Conservation (phyloP, 1,140 invertebrate species). For the Bicyclus anynana region DNA sequence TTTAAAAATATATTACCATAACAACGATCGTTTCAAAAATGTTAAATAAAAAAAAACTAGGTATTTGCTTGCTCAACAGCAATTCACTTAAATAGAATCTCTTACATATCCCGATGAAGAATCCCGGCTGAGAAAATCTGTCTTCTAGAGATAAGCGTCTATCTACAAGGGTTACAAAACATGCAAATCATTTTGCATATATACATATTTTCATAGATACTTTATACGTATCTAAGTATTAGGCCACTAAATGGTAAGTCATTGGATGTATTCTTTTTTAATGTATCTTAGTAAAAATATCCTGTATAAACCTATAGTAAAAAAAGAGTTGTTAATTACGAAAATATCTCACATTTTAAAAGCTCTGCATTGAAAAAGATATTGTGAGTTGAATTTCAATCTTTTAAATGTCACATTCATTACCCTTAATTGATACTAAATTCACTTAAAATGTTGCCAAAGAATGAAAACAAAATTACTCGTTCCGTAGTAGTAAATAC, state of each 20-base stretch:
- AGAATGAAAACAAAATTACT: constrained; percentile 13
- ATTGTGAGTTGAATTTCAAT: constrained; percentile 10
- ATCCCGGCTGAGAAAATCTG: constrained; percentile 12
- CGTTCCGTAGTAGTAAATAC: constrained; percentile 2
- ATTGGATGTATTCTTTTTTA: too few species aligned
- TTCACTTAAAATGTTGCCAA: constrained; percentile 16
- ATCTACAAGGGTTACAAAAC: not conserved
- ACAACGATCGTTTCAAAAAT: not conserved
- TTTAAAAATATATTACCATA: too few species aligned
- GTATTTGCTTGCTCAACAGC: constrained; percentile 5
- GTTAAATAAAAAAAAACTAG: constrained; percentile 3
- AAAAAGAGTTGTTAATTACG: constrained; percentile 8
- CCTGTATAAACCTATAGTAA: not conserved
- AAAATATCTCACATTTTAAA: constrained; percentile 2
- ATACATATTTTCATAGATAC: too few species aligned
- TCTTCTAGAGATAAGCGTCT: constrained; percentile 19
- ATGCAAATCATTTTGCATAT: too few species aligned
- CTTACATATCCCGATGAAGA: constrained; percentile 19
- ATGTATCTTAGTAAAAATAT: too few species aligned
- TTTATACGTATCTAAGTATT: too few species aligned
- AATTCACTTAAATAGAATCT: constrained; percentile 20
- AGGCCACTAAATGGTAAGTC: too few species aligned
- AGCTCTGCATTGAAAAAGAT: constrained; percentile 1
- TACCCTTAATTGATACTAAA: constrained; percentile 16
- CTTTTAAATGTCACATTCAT: constrained; percentile 18